Evolutionary conservation across 2,888 invertebrate genomes (phyloP), one percentile per base, ranked within the genome.

Genomic region (Drosophila setosimentum): DNA sequence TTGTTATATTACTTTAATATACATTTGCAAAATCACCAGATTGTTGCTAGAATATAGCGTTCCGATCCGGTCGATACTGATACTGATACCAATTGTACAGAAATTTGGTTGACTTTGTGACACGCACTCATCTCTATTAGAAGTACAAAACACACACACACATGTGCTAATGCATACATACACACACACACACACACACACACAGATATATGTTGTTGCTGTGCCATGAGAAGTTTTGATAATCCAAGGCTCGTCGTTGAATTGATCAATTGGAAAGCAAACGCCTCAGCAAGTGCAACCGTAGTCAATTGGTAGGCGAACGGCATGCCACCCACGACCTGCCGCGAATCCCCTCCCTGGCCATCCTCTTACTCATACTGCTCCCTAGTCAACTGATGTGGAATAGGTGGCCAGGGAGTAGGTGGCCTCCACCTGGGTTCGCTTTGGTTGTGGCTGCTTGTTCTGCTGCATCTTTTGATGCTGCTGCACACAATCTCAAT

Each of bases 251-350:
- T 82, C 76, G 83, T 70, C 76, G 68, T 71, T 77, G 82, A 76
- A 76, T 79, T 80, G 83, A 82, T 82, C 80, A 82, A 80, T 82
- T 82, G 81, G 76, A 82, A 82, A 80, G 80, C 68, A 70, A 57
- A 64, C 76, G 69, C 68, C 73, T 64, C 53, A 62, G 69, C 42
- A 50, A 75, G 55, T 66, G 71, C 82, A 71, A 62, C 68, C 80
- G 76, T 79, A 82, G 79, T 76, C 80, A 82, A 76, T 82, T 76
- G 82, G 58, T 73, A 70, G 78, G 80, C 80, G 60, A 58, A 64
- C 54, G 58, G 51, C 48, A 61, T 29, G 37, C 29, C 8, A 4
- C 40, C 42, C n/a, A 2, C 53, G 4, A 21, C 29, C 32, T 4
- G 13, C 40, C 18, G 8, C 27, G n/a, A 62, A 27, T 11, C 27